Conservation (phyloP, 2,888 invertebrate genomes). For the Minunthozetes semirufus region DNA sequence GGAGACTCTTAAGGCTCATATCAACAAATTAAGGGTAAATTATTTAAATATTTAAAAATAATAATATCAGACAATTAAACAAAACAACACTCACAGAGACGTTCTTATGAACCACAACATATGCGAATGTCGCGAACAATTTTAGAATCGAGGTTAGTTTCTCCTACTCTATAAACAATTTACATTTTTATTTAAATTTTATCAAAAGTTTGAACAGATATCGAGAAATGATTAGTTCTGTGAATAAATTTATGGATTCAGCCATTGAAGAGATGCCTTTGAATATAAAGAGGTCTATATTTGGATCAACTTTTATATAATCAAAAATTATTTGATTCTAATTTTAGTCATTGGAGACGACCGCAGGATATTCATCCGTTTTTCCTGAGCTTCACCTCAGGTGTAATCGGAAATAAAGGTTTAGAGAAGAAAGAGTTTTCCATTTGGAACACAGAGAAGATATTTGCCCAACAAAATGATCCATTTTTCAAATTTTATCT, state of each 20-base stretch:
- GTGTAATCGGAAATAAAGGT: neutral
- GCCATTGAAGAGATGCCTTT: slow-evolving; percentile 77
- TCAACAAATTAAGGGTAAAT: slow-evolving; percentile 28
- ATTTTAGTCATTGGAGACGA: slow-evolving; percentile 44
- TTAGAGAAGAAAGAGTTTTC: slow-evolving; percentile 2
- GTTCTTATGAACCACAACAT: neutral
- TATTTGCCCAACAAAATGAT: slow-evolving; percentile 53
- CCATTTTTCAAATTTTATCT: slow-evolving; percentile 77
- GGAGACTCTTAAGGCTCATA: slow-evolving; percentile 30
- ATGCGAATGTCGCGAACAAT: slow-evolving; percentile 35
- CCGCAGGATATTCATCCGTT: slow-evolving; percentile 54
- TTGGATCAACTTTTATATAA: neutral
- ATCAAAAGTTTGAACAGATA: slow-evolving; percentile 41
- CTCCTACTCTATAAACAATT: too few species aligned
- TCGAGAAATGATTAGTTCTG: slow-evolving; percentile 47
- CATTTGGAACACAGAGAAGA: slow-evolving; percentile 20
- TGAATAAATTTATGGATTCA: slow-evolving; percentile 67
- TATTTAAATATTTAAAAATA: neutral
- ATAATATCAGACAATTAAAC: neutral
- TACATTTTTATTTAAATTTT: neutral
- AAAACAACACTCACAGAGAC: neutral
- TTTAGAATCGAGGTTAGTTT: slow-evolving; percentile 39
- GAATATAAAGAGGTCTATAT: slow-evolving; percentile 57
- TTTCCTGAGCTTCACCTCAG: slow-evolving; percentile 57
- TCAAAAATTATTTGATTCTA: neutral